Evolutionary conservation across 2,113 vertebrate species (phyloP).

Genomic region (Albula glossodonta): DNA sequence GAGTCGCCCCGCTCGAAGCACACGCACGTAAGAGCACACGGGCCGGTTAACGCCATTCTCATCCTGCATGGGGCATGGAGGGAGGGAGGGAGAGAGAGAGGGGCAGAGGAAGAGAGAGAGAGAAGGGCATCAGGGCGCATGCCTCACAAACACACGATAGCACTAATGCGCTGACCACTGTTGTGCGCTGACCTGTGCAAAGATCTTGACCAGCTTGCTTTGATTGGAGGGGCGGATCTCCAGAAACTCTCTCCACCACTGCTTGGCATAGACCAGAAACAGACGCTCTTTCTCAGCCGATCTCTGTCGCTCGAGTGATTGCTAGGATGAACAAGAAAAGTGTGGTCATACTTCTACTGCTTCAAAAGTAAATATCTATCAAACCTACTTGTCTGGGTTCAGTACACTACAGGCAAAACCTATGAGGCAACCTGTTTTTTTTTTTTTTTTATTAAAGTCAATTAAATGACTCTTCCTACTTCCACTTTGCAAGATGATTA

Average conservation of each 20-base stretch:
- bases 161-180: not conserved
- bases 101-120: too few species aligned
- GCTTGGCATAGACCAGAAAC: constrained; percentile 94
- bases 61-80: constrained; percentile 71
- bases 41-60: constrained; percentile 92
- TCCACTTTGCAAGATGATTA: too few species aligned
- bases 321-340: constrained; percentile 60
- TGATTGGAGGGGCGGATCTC: constrained; percentile 90
- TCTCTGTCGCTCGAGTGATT: constrained; percentile 87
- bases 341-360: too few species aligned
- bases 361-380: too few species aligned
- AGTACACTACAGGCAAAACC: too few species aligned
- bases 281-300: constrained; percentile 90
- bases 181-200: constrained; percentile 87
- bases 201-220: constrained; percentile 92
- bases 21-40: constrained; percentile 83
- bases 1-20: constrained; percentile 85
- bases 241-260: constrained; percentile 98
- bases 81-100: not conserved
- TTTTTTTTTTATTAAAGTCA: too few species aligned
- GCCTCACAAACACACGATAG: not conserved
- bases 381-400: too few species aligned
- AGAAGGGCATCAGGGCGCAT: too few species aligned
- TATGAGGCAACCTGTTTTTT: too few species aligned
- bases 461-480: too few species aligned